These are phyloP conservation scores for Hycleus cichorii DNA, from an alignment of 1,140 invertebrate genomes.

Conservation along the genomic window DNA sequence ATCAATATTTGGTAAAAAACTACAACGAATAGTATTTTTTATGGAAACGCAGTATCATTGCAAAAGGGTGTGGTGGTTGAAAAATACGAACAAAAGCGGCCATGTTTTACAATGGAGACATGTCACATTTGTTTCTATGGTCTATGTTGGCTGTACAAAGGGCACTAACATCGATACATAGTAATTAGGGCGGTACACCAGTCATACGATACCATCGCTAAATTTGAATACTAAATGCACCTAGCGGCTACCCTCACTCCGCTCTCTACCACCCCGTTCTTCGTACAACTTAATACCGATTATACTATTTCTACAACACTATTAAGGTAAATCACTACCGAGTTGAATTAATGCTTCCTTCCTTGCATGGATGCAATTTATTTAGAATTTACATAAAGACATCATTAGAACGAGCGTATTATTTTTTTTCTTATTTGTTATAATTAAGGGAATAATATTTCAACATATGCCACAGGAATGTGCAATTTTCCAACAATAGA, in stretches of 20 bases:
- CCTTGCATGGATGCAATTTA: neutral
- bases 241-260: slow-evolving; percentile 13
- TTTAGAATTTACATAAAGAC: slow-evolving; percentile 5
- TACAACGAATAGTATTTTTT: slow-evolving; percentile 1
- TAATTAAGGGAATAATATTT: neutral
- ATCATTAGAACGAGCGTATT: neutral
- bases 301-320: neutral
- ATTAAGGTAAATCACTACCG: neutral
- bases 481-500: no score
- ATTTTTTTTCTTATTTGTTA: neutral
- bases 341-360: neutral
- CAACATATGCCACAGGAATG: no score
- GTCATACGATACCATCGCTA: slow-evolving; percentile 34
- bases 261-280: neutral
- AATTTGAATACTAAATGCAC: slow-evolving; percentile 34
- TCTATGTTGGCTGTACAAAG: slow-evolving; percentile 12
- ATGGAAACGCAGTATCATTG: slow-evolving; percentile 27
- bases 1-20: no score
- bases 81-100: slow-evolving; percentile 32
- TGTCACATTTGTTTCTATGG: slow-evolving; percentile 34
- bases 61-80: slow-evolving; percentile 23
- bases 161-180: slow-evolving; percentile 28
- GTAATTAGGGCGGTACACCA: slow-evolving; percentile 35
- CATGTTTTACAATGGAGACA: slow-evolving; percentile 32
- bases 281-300: slow-evolving; percentile 20